Base-by-base conservation (phyloP, 2,113 vertebrate genomes). In the Donacobius atricapilla region DNA sequence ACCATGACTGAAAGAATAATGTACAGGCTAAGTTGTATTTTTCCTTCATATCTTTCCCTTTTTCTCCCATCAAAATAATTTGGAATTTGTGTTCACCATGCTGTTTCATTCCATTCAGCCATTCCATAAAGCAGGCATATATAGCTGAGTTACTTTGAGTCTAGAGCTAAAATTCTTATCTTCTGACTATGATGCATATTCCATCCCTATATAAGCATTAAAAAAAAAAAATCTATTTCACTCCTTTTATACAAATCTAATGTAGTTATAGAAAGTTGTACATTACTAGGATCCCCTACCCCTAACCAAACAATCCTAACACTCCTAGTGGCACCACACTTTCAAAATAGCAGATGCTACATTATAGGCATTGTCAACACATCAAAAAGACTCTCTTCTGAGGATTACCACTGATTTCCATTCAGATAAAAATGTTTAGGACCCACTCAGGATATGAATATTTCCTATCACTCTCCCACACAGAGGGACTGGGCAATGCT, bases 351-450 rank as follows among this genome's bases (percentile, higher is more conserved):
- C 33, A 66, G 45, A 4, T 66, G 16, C 4, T 61, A 1, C 17
- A 30, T 44, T n/a, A 44, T 5, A 44, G 25, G 8, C 1, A 0
- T 21, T 76, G 53, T 24, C 50, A 70, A 12, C 0, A 1, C 17
- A 20, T 35, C 63, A 90, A n/a, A 57, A 27, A 87, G 50, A 10
- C 13, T 56, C 4, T 73, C 8, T 87, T 84, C 54, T 81, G 84
- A 44, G 24, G 84, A 61, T n/a, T 54, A 22, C 13, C 19, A 47
- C 27, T 33, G 35, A 83, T 86, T 58, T 66, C 6, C 27, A 70
- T 75, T 51, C 33, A n/a, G 15, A 66, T 21, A 58, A 95, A 83
- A 90, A 63, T 7, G 5, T 37, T 22, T 24, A 65, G 13, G 66
- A 50, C 30, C 12, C 22, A 18, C 16, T 5, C 8, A 68, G 50